Evolutionary conservation across 2,888 invertebrate genomes (phyloP), one percentile per base, ranked within the genome.

Genomic region (Timema cristinae): DNA sequence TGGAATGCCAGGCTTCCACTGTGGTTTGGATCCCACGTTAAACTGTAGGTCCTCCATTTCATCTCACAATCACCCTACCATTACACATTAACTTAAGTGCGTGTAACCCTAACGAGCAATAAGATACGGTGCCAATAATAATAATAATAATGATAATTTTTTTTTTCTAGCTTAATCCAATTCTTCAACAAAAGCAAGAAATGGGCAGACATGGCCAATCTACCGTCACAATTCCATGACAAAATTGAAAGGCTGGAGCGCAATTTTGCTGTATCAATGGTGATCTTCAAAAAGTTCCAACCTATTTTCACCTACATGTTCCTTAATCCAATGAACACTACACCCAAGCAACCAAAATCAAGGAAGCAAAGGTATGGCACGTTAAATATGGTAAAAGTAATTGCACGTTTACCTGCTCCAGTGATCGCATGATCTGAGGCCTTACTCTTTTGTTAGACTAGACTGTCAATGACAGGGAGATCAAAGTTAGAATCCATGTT

Each of bases 101-200:
- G 32, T 32, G 4, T 4, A 32, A 32, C 32, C 4, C 32, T 1
- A 32, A 32, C 4, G 32, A 4, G 32, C 4, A 32, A 4, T 32
- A 32, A 32, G 32, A 32, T 4, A 32, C 32, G 32, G 4, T 32
- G 32, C 1, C 4, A 4, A 32, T 32, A 4, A 32, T 32, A 2
- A 32, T 32, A 32, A 32, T 32, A 32, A 32, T 32, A 32, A 32
- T 32, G 4, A 32, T 32, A 32, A 32, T n/a, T n/a, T n/a, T n/a
- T 76, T 76, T 77, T 76, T 85, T 86, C 74, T 84, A 96, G 96
- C 80, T 86, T 98, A 74, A 91, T 93, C 74, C 93, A 97, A 79
- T 98, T 98, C 83, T 97, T 98, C 80, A 90, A 89, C 76, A 97
- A 97, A 85, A 95, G 97, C 79, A 92, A 94, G 80, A 91, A 91